These are phyloP conservation scores for Odontesthes bonariensis DNA, from an alignment of 2,113 vertebrate genomes.

Conservation along the genomic window DNA sequence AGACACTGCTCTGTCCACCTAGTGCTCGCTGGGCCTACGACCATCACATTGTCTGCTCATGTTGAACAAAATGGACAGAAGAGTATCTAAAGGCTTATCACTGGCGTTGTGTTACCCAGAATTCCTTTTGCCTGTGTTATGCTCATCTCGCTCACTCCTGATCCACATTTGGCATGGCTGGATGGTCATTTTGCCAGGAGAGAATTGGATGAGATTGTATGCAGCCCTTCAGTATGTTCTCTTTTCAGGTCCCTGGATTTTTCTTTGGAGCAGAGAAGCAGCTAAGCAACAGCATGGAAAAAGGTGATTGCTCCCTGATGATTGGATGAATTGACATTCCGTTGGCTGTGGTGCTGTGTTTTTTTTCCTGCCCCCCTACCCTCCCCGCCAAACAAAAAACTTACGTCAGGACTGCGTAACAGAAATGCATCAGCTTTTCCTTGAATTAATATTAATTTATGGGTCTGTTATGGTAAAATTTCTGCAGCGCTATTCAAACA, in stretches of 20 bases:
- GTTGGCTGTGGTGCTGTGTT: slow-evolving; percentile 42
- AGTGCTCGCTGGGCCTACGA: slow-evolving; percentile 18
- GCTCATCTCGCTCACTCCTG: slow-evolving; percentile 63
- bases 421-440: slow-evolving; percentile 42
- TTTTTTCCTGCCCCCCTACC: slow-evolving; percentile 11
- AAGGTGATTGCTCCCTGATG: slow-evolving; percentile 56
- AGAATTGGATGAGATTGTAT: slow-evolving; percentile 68
- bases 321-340: slow-evolving; percentile 59
- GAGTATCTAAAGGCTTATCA: slow-evolving; percentile 61
- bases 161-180: slow-evolving; percentile 74
- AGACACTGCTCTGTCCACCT: slow-evolving; percentile 24
- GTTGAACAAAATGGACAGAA: slow-evolving; percentile 60
- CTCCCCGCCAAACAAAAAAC: neutral
- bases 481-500: slow-evolving; percentile 27
- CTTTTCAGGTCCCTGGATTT: slow-evolving; percentile 46
- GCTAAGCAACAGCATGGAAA: slow-evolving; percentile 38
- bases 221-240: slow-evolving; percentile 62
- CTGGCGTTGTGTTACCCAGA: slow-evolving; percentile 65
- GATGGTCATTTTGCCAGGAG: slow-evolving; percentile 69
- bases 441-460: slow-evolving; percentile 16
- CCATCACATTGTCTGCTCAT: slow-evolving; percentile 42
- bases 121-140: slow-evolving; percentile 58
- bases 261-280: slow-evolving; percentile 46
- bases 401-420: slow-evolving; percentile 11
- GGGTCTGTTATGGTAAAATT: neutral